A percentile compares a stretch with the other conserved stretches of the same genome.
phyloP scores from a whole-genome alignment of 2,797 vertebrate species.

The Decapterus maruadsi region DNA sequence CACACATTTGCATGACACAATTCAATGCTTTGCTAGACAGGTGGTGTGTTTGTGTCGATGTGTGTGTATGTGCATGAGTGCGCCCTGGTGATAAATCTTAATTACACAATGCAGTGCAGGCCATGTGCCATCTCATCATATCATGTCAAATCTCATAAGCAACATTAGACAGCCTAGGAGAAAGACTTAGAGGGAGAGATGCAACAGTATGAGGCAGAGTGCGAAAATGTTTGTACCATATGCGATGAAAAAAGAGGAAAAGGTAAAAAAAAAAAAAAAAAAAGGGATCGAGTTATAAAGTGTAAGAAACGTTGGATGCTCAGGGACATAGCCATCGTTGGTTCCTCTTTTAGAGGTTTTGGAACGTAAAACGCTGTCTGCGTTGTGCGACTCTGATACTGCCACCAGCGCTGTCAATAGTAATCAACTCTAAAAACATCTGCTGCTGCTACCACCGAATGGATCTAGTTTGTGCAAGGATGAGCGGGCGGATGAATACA shows the following conservation, averaged over 20 bases:
- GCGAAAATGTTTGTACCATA: constrained; percentile 6
- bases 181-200: constrained; percentile 18
- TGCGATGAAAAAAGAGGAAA: background rate
- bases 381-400: constrained; percentile 13
- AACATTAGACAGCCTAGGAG: constrained; percentile 36
- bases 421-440: background rate
- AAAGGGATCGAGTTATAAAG: background rate
- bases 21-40: constrained; percentile 20
- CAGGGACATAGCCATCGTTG: background rate
- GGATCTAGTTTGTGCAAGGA: constrained; percentile 76
- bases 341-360: constrained; percentile 15
- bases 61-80: constrained; percentile 27
- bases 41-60: constrained; percentile 17
- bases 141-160: constrained; percentile 73
- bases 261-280: constrained; percentile 1
- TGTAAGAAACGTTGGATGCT: constrained; percentile 1
- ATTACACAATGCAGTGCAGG: constrained; percentile 78
- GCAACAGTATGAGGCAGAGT: constrained; percentile 3
- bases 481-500: constrained; percentile 78
- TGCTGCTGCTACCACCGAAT: background rate
- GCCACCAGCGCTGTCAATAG: constrained; percentile 35
- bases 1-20: constrained; percentile 6
- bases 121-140: constrained; percentile 72
- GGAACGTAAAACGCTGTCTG: constrained; percentile 14
- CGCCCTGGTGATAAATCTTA: constrained; percentile 77